These are phyloP conservation scores for Paragorgia papillata DNA, from an alignment of 92 coral and sea anemone genomes.

Conservation along the genomic window DNA sequence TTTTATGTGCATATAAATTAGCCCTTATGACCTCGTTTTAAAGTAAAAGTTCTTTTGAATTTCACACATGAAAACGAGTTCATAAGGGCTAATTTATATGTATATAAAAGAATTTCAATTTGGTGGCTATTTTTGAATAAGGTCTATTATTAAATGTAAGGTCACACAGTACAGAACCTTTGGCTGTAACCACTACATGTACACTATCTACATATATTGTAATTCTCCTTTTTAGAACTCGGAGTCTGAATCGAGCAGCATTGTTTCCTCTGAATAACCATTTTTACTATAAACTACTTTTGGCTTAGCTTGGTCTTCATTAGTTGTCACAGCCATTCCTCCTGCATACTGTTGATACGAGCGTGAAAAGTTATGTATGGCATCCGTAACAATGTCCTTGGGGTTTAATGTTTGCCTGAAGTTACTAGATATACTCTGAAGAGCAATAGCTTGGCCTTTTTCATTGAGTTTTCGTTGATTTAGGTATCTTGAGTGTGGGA, in stretches of 20 bases:
- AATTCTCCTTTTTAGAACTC: too few species aligned
- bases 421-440: slow-evolving; percentile 91
- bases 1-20: too few species aligned
- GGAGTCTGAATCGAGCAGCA: slow-evolving; percentile 82
- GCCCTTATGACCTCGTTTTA: too few species aligned
- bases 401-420: slow-evolving; percentile 93
- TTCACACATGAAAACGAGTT: too few species aligned
- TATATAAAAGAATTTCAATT: too few species aligned
- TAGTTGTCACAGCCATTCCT: slow-evolving; percentile 35
- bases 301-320: slow-evolving; percentile 15
- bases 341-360: slow-evolving; percentile 90
- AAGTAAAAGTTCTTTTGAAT: too few species aligned
- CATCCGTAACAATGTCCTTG: slow-evolving; percentile 94
- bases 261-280: slow-evolving; percentile 71
- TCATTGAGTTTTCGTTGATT: slow-evolving; percentile 86
- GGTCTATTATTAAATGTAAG: too few species aligned
- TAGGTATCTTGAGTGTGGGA: slow-evolving; percentile 87
- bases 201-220: too few species aligned
- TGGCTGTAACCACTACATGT: too few species aligned
- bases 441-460: slow-evolving; percentile 92
- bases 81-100: too few species aligned
- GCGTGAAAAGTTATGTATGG: slow-evolving; percentile 96
- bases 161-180: too few species aligned
- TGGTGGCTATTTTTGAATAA: too few species aligned
- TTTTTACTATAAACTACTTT: slow-evolving; percentile 45